Conservation (phyloP, 2,797 vertebrate genomes). For the Sphaeramia orbicularis region DNA sequence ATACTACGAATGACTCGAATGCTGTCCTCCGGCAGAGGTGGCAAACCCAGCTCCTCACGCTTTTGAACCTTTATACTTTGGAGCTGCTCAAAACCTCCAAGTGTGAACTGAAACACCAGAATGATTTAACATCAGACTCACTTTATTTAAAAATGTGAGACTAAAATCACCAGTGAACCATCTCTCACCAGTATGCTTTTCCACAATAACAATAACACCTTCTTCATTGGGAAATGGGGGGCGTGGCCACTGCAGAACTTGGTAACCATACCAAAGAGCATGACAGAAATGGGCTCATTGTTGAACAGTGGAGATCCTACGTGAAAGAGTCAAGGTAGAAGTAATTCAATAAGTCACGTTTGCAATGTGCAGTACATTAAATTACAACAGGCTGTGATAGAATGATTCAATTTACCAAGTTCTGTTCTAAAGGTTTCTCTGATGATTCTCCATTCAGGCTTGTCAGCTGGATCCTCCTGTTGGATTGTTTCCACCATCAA, state of each 20-base stretch:
- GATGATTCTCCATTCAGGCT: slow-evolving; percentile 91
- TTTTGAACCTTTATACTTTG: slow-evolving; percentile 92
- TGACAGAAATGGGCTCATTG: slow-evolving; percentile 96
- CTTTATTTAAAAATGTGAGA: neutral
- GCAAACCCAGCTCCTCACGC: slow-evolving; percentile 89
- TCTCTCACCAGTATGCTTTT: slow-evolving; percentile 94
- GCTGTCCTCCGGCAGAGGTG: slow-evolving; percentile 96
- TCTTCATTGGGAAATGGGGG: slow-evolving; percentile 99
- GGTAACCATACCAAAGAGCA: slow-evolving; percentile 98
- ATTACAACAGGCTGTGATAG: neutral
- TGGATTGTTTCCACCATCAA: slow-evolving; percentile 95
- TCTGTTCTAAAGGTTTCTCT: slow-evolving; percentile 94
- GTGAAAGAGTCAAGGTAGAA: neutral
- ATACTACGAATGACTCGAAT: slow-evolving; percentile 96
- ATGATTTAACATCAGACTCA: neutral
- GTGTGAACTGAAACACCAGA: slow-evolving; percentile 87
- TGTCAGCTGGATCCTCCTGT: slow-evolving; percentile 92
- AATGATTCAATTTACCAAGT: slow-evolving; percentile 84
- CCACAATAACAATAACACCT: slow-evolving; percentile 96
- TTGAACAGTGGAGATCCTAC: slow-evolving; percentile 94
- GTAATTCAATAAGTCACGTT: neutral
- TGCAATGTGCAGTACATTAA: neutral
- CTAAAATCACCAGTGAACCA: neutral
- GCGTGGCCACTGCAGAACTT: slow-evolving; percentile 99
- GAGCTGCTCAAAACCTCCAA: slow-evolving; percentile 96